These are phyloP conservation scores for Metellina segmentata DNA, from an alignment of 2,888 invertebrate genomes.

Conservation along the genomic window DNA sequence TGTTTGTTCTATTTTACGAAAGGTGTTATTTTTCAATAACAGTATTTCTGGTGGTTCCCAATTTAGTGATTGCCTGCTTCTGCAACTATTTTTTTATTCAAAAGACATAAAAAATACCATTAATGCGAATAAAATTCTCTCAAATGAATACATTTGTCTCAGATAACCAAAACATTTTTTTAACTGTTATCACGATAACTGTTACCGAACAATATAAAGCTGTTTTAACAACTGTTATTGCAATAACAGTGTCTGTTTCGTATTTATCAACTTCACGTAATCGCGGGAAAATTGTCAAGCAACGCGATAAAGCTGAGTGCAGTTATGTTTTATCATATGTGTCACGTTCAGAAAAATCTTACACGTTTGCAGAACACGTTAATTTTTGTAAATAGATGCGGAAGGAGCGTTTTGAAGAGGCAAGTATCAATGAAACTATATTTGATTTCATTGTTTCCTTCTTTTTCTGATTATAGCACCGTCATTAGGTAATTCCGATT, in stretches of 20 bases:
- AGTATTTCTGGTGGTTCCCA: too few relatives aligned
- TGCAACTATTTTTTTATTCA: too few relatives aligned
- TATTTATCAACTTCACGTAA: conserved; percentile 12
- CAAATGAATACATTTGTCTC: too few relatives aligned
- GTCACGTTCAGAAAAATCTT: conserved; percentile 16
- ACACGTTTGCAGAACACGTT: conserved; percentile 37
- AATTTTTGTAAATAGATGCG: conserved; percentile 25
- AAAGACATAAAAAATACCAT: too few relatives aligned
- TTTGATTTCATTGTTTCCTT: too few relatives aligned
- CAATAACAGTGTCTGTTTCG: neutral
- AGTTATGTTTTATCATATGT: conserved; percentile 33
- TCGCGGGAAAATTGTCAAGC: conserved; percentile 61
- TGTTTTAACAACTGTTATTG: neutral
- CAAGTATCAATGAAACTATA: neutral
- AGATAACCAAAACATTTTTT: neutral
- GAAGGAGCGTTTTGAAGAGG: conserved; percentile 25
- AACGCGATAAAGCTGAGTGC: conserved; percentile 42
- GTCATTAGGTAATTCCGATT: too few relatives aligned
- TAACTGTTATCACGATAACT: neutral
- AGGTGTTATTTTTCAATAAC: too few relatives aligned
- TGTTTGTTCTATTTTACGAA: too few relatives aligned
- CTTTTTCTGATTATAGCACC: too few relatives aligned
- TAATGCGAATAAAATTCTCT: too few relatives aligned
- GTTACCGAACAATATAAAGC: neutral
- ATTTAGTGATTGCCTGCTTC: too few relatives aligned